A percentile compares a stretch with the other conserved stretches of the same genome.
These are phyloP conservation scores for Dissostichus mawsoni DNA, from an alignment of 2,113 vertebrate species.

Conservation along the genomic window DNA sequence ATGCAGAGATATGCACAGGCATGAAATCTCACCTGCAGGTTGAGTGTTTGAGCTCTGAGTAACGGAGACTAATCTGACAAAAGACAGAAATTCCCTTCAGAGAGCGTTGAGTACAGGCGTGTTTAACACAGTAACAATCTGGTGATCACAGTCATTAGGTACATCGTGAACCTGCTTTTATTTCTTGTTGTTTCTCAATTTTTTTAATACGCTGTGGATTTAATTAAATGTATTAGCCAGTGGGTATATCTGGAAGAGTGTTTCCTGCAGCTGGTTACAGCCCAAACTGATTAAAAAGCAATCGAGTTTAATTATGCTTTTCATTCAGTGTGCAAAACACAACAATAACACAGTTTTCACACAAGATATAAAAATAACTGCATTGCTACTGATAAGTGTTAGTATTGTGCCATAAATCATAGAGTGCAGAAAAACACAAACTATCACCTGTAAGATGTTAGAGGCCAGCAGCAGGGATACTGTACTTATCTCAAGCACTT, in stretches of 20 bases:
- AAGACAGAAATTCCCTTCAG: slow-evolving; percentile 28
- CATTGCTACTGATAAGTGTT: not conserved
- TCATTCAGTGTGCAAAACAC: not conserved
- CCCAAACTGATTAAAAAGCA: not conserved
- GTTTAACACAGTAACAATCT: not conserved
- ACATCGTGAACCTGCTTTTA: not conserved
- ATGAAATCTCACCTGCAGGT: slow-evolving; percentile 65
- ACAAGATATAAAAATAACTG: not conserved
- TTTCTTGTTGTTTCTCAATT: not conserved
- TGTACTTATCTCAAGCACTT: too few species aligned
- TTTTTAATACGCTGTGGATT: not conserved
- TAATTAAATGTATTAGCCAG: not conserved
- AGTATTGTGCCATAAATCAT: too few species aligned
- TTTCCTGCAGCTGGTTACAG: not conserved
- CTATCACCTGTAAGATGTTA: too few species aligned
- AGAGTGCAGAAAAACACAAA: not conserved
- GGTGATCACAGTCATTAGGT: not conserved
- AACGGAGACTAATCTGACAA: slow-evolving; percentile 35
- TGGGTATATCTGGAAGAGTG: not conserved
- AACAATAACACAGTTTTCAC: not conserved
- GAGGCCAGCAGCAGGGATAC: too few species aligned
- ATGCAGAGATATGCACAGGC: slow-evolving; percentile 65
- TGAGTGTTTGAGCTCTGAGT: slow-evolving; percentile 42
- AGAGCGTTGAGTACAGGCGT: not conserved
- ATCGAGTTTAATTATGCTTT: not conserved